Conservation (phyloP, 2,113 vertebrate genomes). For the Hydrochoerus hydrochaeris region DNA sequence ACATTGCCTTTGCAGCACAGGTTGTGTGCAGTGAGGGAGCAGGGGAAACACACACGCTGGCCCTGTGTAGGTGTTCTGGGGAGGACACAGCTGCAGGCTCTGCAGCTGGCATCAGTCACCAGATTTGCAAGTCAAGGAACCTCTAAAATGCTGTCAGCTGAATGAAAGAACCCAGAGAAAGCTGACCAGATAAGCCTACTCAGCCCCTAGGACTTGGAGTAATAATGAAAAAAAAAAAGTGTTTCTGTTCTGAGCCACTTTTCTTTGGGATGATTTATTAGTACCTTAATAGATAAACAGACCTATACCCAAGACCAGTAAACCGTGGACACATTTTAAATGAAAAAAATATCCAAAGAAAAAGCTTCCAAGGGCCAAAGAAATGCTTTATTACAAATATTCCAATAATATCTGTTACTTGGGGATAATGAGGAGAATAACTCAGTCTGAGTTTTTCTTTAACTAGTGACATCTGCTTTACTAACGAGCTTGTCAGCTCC, state of each 20-base stretch:
- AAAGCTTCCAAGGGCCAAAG: not conserved
- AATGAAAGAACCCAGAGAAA: not conserved
- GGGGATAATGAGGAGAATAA: not conserved
- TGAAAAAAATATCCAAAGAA: not conserved
- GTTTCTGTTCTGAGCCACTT: not conserved
- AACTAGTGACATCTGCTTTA: not conserved
- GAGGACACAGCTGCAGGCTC: not conserved
- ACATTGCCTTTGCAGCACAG: not conserved
- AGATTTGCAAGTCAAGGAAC: not conserved
- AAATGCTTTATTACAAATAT: not conserved
- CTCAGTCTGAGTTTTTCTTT: not conserved
- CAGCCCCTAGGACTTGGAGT: not conserved
- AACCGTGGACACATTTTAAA: not conserved
- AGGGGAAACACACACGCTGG: not conserved
- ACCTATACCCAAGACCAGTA: not conserved
- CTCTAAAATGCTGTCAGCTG: not conserved
- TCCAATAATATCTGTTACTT: not conserved
- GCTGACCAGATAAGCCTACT: not conserved
- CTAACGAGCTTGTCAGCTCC: not conserved
- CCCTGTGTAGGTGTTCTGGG: not conserved
- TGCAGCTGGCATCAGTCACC: not conserved
- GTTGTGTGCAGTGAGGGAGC: not conserved
- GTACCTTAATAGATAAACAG: not conserved
- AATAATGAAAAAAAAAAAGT: slow-evolving; percentile 1
- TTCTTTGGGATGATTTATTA: not conserved